These are phyloP conservation scores for Cyanoramphus novaezelandiae DNA, from an alignment of 2,113 vertebrate genomes.

Conservation along the genomic window DNA sequence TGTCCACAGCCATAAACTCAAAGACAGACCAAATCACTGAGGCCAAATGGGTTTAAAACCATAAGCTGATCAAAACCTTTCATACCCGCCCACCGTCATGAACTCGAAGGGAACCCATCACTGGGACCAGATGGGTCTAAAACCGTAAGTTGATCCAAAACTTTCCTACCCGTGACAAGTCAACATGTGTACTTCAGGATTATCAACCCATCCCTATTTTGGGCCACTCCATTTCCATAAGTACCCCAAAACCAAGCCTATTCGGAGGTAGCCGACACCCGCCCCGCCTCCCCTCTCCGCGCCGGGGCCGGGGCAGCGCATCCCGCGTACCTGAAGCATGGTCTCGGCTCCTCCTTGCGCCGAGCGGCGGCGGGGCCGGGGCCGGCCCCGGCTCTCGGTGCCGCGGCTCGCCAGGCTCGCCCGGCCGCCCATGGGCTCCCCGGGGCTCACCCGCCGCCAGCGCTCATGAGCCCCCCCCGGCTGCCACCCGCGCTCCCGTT, in stretches of 20 bases:
- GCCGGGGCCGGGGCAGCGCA: not conserved
- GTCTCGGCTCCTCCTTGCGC: not conserved
- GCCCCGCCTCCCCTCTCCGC: not conserved
- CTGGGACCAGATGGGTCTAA: not conserved
- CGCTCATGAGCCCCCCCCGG: not conserved
- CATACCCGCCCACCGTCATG: not conserved
- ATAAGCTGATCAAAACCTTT: not conserved
- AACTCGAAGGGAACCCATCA: not conserved
- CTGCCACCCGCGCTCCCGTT: not conserved
- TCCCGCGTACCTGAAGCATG: not conserved
- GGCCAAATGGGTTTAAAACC: not conserved
- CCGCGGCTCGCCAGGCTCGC: not conserved
- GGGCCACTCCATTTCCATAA: too few relatives aligned
- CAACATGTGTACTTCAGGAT: accelerated
- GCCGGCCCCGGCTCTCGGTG: not conserved
- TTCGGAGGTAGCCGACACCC: not conserved
- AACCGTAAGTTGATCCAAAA: not conserved
- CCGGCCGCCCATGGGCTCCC: not conserved
- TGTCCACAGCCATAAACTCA: not conserved
- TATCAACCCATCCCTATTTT: not conserved
- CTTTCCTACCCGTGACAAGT: not conserved
- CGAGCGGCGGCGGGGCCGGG: not conserved
- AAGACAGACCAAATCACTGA: not conserved
- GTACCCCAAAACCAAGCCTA: not conserved
- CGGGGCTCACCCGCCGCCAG: not conserved